Base-by-base conservation (phyloP, 2,113 vertebrate species). In the Taxidea taxus region DNA sequence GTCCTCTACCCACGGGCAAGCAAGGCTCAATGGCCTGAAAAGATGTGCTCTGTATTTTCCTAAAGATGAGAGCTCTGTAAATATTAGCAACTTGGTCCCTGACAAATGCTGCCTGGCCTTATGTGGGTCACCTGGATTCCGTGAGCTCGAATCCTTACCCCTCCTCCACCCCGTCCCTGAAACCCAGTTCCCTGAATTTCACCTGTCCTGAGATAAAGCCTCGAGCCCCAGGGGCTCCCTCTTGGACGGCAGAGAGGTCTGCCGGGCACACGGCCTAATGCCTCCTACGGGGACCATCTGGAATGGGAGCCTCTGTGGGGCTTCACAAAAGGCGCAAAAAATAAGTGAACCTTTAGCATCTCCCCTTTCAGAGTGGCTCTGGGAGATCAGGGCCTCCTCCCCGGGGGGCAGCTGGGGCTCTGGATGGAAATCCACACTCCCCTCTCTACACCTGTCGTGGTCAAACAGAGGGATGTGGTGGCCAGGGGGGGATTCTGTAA, bases 41-140 rank as follows among this genome's bases (percentile, higher is more conserved):
- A 18, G 7, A 21, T 6, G 13, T 20, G 4, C 10, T 18, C 8
- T 77, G 44, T 56, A 58, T 39, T 62, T 86, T 75, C 58, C 34
- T 23, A 58, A 72, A 90, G 44, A 44, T 12, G 29, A 87, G 60
- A 16, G 72, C 12, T 86, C 37, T 60, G 49, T 16, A 27, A 60
- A 90, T 72, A n/a, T 37, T 13, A 70, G 90, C 49, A 68, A 60
- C 18, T 75, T 25, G 58, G 74, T 54, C 54, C 92, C 47, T 84
- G 66, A n/a, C 80, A 66, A 49, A 93, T 34, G 37, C 23, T 54
- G 37, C 47, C 37, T 31, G 42, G 34, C n/a, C 83, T 91, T 90
- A 54, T 91, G 25, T 91, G 47, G 90, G 93, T 58, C 66, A 83
- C 68, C 75, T 84, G 94, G 68, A 83, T 94, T 89, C 83, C 37